Evolutionary conservation across 2,888 invertebrate genomes (phyloP), one percentile per base, ranked within the genome.

Genomic region (Drosophila emarginata): DNA sequence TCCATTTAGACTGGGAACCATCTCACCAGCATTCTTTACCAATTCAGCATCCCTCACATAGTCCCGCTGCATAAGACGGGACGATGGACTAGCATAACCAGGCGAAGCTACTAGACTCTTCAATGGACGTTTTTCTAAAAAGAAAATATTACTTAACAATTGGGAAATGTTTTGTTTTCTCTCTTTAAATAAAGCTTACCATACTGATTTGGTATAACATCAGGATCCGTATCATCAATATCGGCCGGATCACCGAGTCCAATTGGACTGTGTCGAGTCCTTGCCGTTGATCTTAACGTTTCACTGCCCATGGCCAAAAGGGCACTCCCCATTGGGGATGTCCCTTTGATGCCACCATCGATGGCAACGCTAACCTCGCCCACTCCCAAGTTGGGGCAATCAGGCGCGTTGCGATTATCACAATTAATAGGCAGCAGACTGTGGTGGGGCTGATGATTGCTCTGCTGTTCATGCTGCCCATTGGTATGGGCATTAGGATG

Each of bases 151-250:
- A 18, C 3, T 7, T 21, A 57, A 7, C 12, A n/a, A 11, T 32
- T 15, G 9, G 11, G 7, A 59, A 26, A 37, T 23, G 23, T 4
- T 32, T 32, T 15, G 4, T 91, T 26, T 6, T 26, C 26, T 26
- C 4, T 26, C 4, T 26, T n/a, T n/a, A n/a, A n/a, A n/a, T n/a
- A n/a, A n/a, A n/a, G 6, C 94, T 94, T 89, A 97, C 97, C 96
- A 92, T 96, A 96, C 92, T 97, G 95, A 93, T 96, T 96, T 78
- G 96, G 95, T 92, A 97, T 96, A 87, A 97, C 96, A 92, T 97
- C 97, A 54, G 97, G 96, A 92, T 97, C 96, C 61, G 96, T 95
- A 88, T 96, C 96, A 82, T 92, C 92, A 64, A 89, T 89, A 76
- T 92, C 92, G 67, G 90, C 89, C 72, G 90, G 91, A 78, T 92